Evolutionary conservation across 2,888 invertebrate species (phyloP), one percentile per base, ranked within the genome.

Genomic region (Hirtodrosophila cameraria): DNA sequence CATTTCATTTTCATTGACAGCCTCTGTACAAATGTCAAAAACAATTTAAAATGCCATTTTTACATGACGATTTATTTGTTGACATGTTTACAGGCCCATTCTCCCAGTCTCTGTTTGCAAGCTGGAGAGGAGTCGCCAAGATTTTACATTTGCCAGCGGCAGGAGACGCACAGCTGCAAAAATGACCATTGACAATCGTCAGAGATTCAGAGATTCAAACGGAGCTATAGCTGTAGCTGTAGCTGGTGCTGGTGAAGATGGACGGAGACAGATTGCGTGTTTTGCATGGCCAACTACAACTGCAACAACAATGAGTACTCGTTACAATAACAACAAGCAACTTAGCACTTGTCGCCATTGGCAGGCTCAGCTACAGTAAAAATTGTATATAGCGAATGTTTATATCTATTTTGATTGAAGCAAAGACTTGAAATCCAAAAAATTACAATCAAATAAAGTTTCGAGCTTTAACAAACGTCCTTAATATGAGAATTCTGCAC

Each of bases 21-120:
- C 72, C 76, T 64, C 83, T 65, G 80, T 77, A 71, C 81, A 81
- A 87, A 86, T 79, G 88, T 89, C 89, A 79, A 60, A 85, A 89
- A 84, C 88, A 81, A 89, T 89, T 89, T 89, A 74, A 87, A 88
- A 89, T 86, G 76, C 87, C 86, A 89, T 88, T 82, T 85, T 83
- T 85, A 85, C 85, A 82, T 80, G 86, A 86, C 86, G 87, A 84
- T 88, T 88, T 87, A 84, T 87, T 80, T 83, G 88, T 85, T 83
- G 83, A 80, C 78, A 75, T 83, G 69, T 71, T 81, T 73, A 75
- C 75, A 62, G 69, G 64, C 73, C 54, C 72, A 67, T 63, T 59
- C 68, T 53, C 39, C 35, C 49, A 50, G 58, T 42, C 57, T 15
- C 60, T 15, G 41, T 25, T 18, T 8, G 45, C n/a, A n/a, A 31